A percentile compares a stretch with the other conserved stretches of the same genome.
Evolutionary conservation across 2,888 invertebrate species (phyloP).

Genomic region (Neria commutata): DNA sequence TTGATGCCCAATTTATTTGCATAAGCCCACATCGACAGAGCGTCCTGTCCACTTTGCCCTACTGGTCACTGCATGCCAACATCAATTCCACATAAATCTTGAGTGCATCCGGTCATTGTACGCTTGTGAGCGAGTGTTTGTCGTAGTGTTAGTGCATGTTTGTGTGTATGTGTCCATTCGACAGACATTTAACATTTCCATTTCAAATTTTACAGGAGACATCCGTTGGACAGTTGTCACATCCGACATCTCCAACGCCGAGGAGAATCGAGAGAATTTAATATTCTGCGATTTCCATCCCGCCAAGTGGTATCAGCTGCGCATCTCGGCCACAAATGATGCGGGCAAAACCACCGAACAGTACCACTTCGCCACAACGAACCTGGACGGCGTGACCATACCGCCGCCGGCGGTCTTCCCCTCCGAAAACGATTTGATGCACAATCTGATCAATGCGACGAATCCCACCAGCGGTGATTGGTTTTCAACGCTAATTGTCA

Average conservation of each 20-base stretch:
- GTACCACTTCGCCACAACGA: constrained; percentile 67
- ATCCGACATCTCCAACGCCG: constrained; percentile 62
- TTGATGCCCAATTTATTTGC: constrained; percentile 1
- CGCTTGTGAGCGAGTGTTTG: neutral
- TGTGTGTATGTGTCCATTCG: constrained; percentile 2
- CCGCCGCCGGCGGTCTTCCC: constrained; percentile 58
- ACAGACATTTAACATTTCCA: constrained; percentile 22
- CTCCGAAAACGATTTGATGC: constrained; percentile 58
- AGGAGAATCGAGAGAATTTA: constrained; percentile 61
- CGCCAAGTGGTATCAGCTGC: constrained; percentile 68
- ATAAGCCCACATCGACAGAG: neutral
- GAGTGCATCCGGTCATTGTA: neutral
- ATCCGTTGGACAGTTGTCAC: constrained; percentile 62
- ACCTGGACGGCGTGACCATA: constrained; percentile 63
- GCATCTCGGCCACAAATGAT: constrained; percentile 68
- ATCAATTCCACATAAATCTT: neutral
- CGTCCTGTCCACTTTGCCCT: neutral
- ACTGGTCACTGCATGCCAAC: no score
- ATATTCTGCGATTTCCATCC: constrained; percentile 66
- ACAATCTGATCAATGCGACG: constrained; percentile 58
- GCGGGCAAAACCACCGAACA: constrained; percentile 69
- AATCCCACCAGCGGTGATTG: constrained; percentile 59
- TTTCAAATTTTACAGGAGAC: constrained; percentile 47
- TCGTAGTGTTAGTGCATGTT: constrained; percentile 12
- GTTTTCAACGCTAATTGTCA: constrained; percentile 58